A percentile compares a stretch with the other conserved stretches of the same genome.
Conservation (phyloP, 2,888 invertebrate species). For the Leptinotarsa rubiginosa region DNA sequence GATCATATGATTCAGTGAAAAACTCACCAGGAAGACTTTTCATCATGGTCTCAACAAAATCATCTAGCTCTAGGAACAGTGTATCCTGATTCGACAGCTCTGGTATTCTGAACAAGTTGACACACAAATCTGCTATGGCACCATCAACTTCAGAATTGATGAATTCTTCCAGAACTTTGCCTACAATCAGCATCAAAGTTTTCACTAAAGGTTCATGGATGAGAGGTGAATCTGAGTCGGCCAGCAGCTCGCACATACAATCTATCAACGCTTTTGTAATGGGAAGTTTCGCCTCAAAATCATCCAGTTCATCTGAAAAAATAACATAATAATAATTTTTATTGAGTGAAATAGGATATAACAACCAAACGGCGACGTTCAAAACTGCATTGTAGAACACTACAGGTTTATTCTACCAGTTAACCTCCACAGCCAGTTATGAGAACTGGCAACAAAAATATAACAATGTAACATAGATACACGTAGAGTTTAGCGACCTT, state of each 20-base stretch:
- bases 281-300: constrained; percentile 67
- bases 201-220: constrained; percentile 69
- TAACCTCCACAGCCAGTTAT: too few species aligned
- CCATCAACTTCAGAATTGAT: constrained; percentile 50
- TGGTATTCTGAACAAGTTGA: constrained; percentile 53
- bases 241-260: constrained; percentile 67
- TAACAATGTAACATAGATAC: too few species aligned
- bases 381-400: too few species aligned
- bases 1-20: constrained; percentile 23
- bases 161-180: constrained; percentile 63
- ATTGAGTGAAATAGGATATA: too few species aligned
- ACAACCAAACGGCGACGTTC: too few species aligned
- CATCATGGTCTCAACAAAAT: constrained; percentile 55
- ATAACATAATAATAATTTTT: not conserved
- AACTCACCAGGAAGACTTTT: constrained; percentile 59
- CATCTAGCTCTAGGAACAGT: constrained; percentile 57
- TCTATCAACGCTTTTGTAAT: constrained; percentile 66
- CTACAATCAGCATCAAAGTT: constrained; percentile 65
- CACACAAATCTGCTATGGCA: constrained; percentile 52
- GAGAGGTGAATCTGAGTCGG: constrained; percentile 65
- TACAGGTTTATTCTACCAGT: too few species aligned
- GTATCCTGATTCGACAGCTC: constrained; percentile 51
- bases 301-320: constrained; percentile 67
- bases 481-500: too few species aligned
- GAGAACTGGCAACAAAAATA: too few species aligned